phyloP scores from a whole-genome alignment of 2,797 vertebrate genomes.

The Notolepis coatsorum region DNA sequence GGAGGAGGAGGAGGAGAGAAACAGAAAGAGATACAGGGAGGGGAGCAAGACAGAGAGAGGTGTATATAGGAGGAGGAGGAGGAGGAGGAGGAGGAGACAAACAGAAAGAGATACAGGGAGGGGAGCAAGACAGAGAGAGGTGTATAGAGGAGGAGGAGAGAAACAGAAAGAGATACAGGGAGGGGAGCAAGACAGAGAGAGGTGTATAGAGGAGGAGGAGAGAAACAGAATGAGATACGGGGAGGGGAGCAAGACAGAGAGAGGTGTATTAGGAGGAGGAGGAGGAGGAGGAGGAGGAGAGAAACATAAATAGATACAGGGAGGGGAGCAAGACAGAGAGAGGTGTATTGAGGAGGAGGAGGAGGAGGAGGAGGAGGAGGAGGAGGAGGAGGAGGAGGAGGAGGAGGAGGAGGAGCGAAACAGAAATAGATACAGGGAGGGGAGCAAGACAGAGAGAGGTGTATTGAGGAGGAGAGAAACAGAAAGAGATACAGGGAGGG shows the following conservation, averaged over 20 bases:
- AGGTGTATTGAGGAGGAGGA: too few relatives aligned
- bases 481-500: too few relatives aligned
- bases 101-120: too few relatives aligned
- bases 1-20: background rate
- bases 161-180: too few relatives aligned
- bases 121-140: too few relatives aligned
- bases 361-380: background rate
- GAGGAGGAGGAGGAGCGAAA: conserved; percentile 44
- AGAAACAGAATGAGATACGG: background rate
- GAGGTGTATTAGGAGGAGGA: conserved; percentile 8
- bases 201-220: conserved; percentile 14
- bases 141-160: too few relatives aligned
- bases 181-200: too few relatives aligned
- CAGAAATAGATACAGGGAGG: conserved; percentile 60
- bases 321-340: background rate
- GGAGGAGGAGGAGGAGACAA: too few relatives aligned
- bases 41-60: too few relatives aligned
- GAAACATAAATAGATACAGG: background rate
- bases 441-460: too few relatives aligned
- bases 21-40: too few relatives aligned
- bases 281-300: background rate
- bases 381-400: background rate
- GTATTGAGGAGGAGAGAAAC: too few relatives aligned
- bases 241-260: conserved; percentile 8
- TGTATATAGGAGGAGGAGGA: background rate